Conservation (phyloP, 2,888 invertebrate species). For the Caenorhabditis sp. region DNA sequence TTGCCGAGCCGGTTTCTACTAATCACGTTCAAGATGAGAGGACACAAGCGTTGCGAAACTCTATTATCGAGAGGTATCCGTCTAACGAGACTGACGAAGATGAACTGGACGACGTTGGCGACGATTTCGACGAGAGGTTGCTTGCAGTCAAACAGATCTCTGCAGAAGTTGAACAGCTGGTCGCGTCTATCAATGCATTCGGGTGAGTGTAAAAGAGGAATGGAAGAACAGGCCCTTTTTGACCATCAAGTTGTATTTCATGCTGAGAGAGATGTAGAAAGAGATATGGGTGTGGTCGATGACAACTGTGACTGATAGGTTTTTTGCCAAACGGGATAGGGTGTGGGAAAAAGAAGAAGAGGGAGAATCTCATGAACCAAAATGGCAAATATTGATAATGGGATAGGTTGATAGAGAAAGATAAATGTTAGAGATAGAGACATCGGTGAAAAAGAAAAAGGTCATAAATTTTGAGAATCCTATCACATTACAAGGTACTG, state of each 20-base stretch:
- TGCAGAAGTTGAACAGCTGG: constrained; percentile 65
- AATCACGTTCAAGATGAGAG: constrained; percentile 24
- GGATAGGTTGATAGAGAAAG: constrained; percentile 9
- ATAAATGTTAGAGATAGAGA: no score
- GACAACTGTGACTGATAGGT: constrained; percentile 62
- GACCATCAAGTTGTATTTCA: constrained; percentile 34
- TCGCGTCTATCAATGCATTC: constrained; percentile 63
- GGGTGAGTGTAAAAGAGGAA: constrained; percentile 51
- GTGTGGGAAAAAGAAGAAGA: constrained; percentile 7
- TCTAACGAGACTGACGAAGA: constrained; percentile 49
- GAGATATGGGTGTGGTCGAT: constrained; percentile 54
- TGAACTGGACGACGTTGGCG: constrained; percentile 38
- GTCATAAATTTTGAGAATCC: constrained; percentile 47
- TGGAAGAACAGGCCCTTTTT: constrained; percentile 16
- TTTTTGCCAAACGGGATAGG: constrained; percentile 21
- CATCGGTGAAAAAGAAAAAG: constrained; percentile 12
- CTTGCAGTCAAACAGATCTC: constrained; percentile 59
- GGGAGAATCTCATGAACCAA: constrained; percentile 51
- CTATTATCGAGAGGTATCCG: constrained; percentile 54
- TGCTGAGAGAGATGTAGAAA: constrained; percentile 2
- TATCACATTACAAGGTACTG: constrained; percentile 35
- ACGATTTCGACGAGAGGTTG: constrained; percentile 41
- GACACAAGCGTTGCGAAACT: constrained; percentile 45
- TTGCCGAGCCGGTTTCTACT: constrained; percentile 40
- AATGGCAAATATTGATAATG: constrained; percentile 57